Evolutionary conservation across 2,888 invertebrate species (phyloP).

Genomic region (Orthosia cruda): DNA sequence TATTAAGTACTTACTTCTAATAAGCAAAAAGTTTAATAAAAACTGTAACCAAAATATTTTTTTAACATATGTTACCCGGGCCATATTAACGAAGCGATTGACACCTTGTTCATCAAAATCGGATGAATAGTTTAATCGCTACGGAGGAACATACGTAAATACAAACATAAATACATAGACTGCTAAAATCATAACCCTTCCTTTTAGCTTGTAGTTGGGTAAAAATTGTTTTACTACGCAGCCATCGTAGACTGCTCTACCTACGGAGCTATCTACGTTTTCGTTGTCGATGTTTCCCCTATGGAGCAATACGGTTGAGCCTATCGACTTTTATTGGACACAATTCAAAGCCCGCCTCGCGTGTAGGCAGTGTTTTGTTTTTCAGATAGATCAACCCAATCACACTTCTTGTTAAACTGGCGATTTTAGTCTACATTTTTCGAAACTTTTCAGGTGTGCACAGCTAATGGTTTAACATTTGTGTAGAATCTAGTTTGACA

Average conservation of each 20-base stretch:
- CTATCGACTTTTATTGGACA: constrained; percentile 51
- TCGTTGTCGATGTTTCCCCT: constrained; percentile 18
- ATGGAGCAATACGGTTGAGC: constrained; percentile 32
- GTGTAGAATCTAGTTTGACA: background rate
- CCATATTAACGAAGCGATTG: too few species aligned
- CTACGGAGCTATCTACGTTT: background rate
- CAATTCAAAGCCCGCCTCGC: constrained; percentile 21
- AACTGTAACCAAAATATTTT: too few species aligned
- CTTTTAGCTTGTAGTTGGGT: background rate
- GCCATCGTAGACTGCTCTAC: background rate
- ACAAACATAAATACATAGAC: too few species aligned
- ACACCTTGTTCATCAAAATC: too few species aligned
- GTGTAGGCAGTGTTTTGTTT: constrained; percentile 26
- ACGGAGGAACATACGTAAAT: too few species aligned
- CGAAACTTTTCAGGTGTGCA: background rate
- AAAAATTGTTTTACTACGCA: background rate
- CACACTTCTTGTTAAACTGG: constrained; percentile 33
- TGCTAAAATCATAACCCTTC: too few species aligned
- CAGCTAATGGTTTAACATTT: background rate
- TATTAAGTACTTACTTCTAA: too few species aligned
- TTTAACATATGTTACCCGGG: too few species aligned
- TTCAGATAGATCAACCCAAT: constrained; percentile 49
- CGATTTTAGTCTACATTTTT: constrained; percentile 25
- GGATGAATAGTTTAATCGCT: too few species aligned
- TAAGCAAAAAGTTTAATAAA: too few species aligned